These are phyloP conservation scores for Fregata magnificens DNA, from an alignment of 2,113 vertebrate genomes.

Conservation along the genomic window DNA sequence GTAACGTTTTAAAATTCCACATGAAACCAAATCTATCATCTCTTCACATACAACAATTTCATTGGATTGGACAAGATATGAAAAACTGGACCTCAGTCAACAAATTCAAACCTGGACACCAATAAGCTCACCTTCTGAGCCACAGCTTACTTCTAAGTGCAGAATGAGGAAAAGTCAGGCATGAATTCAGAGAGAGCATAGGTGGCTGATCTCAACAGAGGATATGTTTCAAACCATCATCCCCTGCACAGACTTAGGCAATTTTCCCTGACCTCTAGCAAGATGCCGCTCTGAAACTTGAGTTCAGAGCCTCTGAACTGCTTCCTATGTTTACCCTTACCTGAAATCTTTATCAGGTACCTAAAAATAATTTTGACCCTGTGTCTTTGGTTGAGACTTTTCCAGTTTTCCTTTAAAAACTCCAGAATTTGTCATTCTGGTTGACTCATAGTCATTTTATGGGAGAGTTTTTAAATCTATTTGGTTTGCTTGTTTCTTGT, in stretches of 20 bases:
- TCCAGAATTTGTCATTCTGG: not conserved
- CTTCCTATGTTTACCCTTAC: not conserved
- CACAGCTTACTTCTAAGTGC: not conserved
- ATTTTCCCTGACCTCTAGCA: not conserved
- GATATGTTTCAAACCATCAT: not conserved
- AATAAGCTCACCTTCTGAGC: not conserved
- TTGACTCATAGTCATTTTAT: not conserved
- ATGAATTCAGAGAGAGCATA: not conserved
- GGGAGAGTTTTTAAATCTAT: not conserved
- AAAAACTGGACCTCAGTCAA: not conserved
- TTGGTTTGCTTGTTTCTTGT: not conserved
- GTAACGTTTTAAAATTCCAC: not conserved
- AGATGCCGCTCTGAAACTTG: not conserved
- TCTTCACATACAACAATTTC: not conserved
- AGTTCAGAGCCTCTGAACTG: not conserved
- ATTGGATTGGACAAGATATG: not conserved
- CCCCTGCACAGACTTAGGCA: not conserved
- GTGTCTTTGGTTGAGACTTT: not conserved
- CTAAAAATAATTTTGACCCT: not conserved
- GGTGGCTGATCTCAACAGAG: not conserved
- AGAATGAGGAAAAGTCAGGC: not conserved
- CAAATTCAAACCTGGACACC: not conserved
- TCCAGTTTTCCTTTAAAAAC: not conserved
- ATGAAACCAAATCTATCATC: not conserved
- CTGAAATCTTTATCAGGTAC: not conserved